These are phyloP conservation scores for Falcunculus frontatus DNA, from an alignment of 2,113 vertebrate species.

Conservation along the genomic window DNA sequence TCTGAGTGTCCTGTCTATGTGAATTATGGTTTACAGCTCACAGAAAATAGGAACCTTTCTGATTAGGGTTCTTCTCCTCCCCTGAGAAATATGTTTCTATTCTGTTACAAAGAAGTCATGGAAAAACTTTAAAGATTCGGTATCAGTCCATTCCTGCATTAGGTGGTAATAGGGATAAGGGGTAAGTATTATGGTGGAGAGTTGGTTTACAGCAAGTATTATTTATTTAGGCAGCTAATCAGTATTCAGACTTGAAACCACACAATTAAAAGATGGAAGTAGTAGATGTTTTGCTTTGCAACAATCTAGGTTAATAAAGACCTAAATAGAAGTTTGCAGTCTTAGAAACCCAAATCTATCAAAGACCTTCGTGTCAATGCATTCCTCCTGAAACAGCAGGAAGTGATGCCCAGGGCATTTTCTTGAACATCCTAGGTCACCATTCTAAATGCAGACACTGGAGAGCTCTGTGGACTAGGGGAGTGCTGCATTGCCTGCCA, in stretches of 20 bases:
- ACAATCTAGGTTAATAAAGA: background rate
- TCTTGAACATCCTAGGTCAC: background rate
- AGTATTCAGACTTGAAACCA: background rate
- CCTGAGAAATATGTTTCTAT: background rate
- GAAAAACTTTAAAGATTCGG: fast-evolving
- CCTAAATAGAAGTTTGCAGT: background rate
- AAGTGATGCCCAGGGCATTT: background rate
- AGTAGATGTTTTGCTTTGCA: background rate
- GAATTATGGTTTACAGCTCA: background rate
- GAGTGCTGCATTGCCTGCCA: background rate
- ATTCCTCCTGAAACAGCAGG: background rate
- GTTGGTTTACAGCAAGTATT: background rate
- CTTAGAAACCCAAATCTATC: background rate
- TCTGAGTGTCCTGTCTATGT: background rate
- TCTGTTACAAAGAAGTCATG: background rate
- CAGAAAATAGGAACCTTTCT: background rate
- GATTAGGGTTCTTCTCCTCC: background rate
- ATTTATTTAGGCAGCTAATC: background rate
- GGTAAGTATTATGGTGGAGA: background rate
- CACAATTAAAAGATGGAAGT: background rate
- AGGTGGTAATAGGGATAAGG: background rate
- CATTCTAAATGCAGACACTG: background rate
- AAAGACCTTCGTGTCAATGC: background rate
- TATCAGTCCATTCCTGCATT: background rate
- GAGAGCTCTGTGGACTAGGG: background rate